Percentiles rank a stretch among this genome's conserved stretches.
Conservation (phyloP, 2,797 vertebrate genomes). For the Hyperoplus immaculatus region DNA sequence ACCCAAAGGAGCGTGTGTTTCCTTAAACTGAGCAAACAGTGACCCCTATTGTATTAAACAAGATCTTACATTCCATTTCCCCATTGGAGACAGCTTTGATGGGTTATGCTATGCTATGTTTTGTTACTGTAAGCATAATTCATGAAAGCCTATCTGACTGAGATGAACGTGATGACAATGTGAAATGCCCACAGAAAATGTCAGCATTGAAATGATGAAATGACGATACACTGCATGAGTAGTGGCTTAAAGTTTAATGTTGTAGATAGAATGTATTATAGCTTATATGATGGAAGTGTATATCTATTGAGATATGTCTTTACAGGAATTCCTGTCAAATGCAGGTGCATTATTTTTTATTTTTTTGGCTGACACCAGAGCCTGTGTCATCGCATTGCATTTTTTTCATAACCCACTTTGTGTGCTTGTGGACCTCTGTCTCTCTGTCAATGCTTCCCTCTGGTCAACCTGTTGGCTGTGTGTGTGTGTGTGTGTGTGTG, state of each 20-base stretch:
- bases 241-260: not conserved
- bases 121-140: not conserved
- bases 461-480: not conserved
- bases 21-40: constrained; percentile 49
- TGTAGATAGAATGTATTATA: not conserved
- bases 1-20: not conserved
- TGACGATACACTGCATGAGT: not conserved
- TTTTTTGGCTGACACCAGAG: not conserved
- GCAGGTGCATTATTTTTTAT: not conserved
- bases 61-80: not conserved
- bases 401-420: not conserved
- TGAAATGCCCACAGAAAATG: not conserved
- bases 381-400: not conserved
- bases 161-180: not conserved
- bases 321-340: not conserved
- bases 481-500: not conserved
- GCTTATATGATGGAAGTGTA: not conserved
- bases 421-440: not conserved
- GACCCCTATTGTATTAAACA: constrained; percentile 52
- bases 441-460: not conserved
- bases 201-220: not conserved
- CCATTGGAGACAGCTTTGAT: not conserved
- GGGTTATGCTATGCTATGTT: not conserved
- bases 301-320: not conserved
- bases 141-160: not conserved